These are phyloP conservation scores for Polyommatus icarus DNA, from an alignment of 2,888 invertebrate genomes.

Conservation along the genomic window DNA sequence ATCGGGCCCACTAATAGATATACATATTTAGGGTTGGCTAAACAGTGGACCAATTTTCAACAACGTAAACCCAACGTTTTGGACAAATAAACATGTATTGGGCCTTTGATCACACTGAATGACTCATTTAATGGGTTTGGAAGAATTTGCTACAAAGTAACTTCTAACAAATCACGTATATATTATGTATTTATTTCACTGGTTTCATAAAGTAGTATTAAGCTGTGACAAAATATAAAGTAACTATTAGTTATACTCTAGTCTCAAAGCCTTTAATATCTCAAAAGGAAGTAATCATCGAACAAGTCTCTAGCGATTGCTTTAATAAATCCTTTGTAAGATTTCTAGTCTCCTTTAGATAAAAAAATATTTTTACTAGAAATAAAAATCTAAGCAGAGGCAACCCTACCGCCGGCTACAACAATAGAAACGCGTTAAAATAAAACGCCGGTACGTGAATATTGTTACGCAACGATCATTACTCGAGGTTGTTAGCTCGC, in stretches of 20 bases:
- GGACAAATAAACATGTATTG: neutral
- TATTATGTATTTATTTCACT: no score
- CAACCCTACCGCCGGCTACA: conserved; percentile 36
- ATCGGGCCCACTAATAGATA: conserved; percentile 40
- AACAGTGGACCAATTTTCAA: neutral
- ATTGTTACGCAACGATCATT: conserved; percentile 42
- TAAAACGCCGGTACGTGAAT: conserved; percentile 43
- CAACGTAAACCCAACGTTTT: no score
- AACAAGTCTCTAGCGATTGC: neutral
- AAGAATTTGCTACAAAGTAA: no score
- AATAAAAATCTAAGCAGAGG: neutral
- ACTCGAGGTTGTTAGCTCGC: neutral
- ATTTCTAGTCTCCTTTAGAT: neutral
- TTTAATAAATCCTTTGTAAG: neutral
- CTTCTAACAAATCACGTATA: no score
- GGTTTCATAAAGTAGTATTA: no score
- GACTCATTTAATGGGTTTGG: no score
- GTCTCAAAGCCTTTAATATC: neutral
- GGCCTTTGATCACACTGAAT: neutral
- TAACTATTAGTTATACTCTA: no score
- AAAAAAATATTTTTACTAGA: neutral
- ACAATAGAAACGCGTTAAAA: conserved; percentile 40
- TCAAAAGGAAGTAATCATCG: neutral
- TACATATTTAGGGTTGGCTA: conserved; percentile 38
- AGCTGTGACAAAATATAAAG: no score